Base-by-base conservation (phyloP, 2,888 invertebrate genomes). In the Kryphioiulus occultus region DNA sequence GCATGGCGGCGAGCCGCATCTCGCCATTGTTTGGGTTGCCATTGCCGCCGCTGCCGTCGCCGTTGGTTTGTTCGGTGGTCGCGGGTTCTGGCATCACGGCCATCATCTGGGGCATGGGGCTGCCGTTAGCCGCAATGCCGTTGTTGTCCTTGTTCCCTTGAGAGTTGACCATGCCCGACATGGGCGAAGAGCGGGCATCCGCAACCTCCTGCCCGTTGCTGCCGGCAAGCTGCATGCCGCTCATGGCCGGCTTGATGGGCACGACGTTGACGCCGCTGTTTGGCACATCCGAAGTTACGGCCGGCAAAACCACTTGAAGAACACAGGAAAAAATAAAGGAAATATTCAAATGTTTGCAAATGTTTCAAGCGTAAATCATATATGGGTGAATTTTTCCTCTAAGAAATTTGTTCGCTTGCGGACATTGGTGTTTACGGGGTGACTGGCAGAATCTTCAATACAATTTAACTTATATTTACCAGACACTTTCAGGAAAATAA, bases 201-300 rank as follows among this genome's bases (percentile, higher is more conserved):
- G 44, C 44, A 12, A 3, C 30, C 12, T 86, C 86, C 19, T 44
- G 32, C 15, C 32, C 53, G 26, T 32, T 47, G 83, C n/a, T 83
- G 59, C 22, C 10, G 22, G n/a, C 4, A 10, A 59, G 59, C 59
- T 59, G 59, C 59, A 59, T 59, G 59, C 59, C 59, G 5, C 59
- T 22, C 15, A 83, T 39, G 39, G 83, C 39, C 0, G 83, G 83
- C 12, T 83, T 83, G 30, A 83, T 83, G 19, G 30, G 39, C 4
- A 83, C 39, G 2, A 83, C 83, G 39, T 83, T 83, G n/a, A 83
- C n/a, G n/a, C n/a, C 32, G n/a, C 39, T 83, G n/a, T 32, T 83
- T 35, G 83, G 39, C 39, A 39, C 83, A 17, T 83, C 83, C 7
- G 83, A 32, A 32, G 83, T 83, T 19, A 32, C 83, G 15, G 39